Base-by-base conservation (phyloP, 1,140 invertebrate genomes). In the Zeugodacus cucurbitae region DNA sequence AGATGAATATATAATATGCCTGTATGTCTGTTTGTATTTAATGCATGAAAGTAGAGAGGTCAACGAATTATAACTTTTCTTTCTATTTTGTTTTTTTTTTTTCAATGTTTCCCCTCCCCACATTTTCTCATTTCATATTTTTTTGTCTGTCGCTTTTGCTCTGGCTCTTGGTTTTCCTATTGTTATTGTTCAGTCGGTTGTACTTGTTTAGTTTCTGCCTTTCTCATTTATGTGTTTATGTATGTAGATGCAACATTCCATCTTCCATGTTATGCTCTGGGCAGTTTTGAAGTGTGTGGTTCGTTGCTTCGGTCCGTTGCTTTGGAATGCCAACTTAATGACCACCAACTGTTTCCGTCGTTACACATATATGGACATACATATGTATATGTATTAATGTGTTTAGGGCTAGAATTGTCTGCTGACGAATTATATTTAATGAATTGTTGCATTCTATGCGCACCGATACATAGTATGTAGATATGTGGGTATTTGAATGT, bases 321-420 rank as follows among this genome's bases (percentile, higher is more conserved):
- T 37, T 67, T n/a, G 87, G 87, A 70, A 87, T 87, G 48, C 58
- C n/a, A 87, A 54, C 62, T 48, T 87, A 87, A 87, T 87, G 87
- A 87, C 87, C 87, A 62, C 87, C 87, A 87, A 87, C 59, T 87
- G 57, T 87, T 87, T 87, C 87, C 87, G 34, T 67, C 87, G 64
- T 67, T 67, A 87, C n/a, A 17, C 37, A n/a, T n/a, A 54, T 11
- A 54, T 20, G 20, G 0, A 17, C 2, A 17, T 20, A 41, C 3
- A 41, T 3, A 54, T 11, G 20, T 20, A 54, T 54, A 48, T 10
- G 44, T 11, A 10, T 48, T 48, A 48, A 14, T 48, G 44, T 48
- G 44, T 54, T 26, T 26, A 87, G 86, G 86, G 26, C 34, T 11
- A 48, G 57, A 48, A 44, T 29, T 59, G 85, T 58, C 54, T 58